These are phyloP conservation scores for Aphidoletes aphidimyza DNA, from an alignment of 2,888 invertebrate genomes.

Conservation along the genomic window DNA sequence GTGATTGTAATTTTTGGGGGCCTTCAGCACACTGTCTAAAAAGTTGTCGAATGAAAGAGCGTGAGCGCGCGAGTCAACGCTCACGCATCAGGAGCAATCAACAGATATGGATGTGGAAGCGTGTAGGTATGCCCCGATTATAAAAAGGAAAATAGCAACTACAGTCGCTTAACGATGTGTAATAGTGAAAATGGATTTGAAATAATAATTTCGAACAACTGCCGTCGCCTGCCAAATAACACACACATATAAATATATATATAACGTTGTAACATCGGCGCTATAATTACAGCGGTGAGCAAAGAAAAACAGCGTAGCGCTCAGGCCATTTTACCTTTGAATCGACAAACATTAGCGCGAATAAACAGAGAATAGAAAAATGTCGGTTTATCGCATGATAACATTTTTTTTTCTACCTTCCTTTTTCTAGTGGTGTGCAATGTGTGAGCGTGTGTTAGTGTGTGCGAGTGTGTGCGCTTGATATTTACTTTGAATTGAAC, in stretches of 20 bases:
- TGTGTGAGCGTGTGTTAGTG: too few relatives aligned
- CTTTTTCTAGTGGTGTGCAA: too few relatives aligned
- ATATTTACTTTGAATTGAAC: constrained; percentile 11
- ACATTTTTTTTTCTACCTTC: background rate
- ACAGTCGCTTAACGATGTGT: constrained; percentile 38
- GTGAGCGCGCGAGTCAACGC: too few relatives aligned
- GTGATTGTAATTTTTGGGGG: background rate
- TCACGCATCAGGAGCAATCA: too few relatives aligned
- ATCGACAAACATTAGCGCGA: constrained; percentile 3
- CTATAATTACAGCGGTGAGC: background rate
- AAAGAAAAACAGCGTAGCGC: background rate
- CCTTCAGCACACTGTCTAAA: too few relatives aligned
- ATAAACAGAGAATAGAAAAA: constrained; percentile 50
- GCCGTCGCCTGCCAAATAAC: constrained; percentile 29
- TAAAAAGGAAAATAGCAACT: constrained; percentile 1
- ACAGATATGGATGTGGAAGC: background rate
- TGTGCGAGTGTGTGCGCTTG: background rate
- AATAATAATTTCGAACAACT: constrained; percentile 51
- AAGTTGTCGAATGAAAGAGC: too few relatives aligned
- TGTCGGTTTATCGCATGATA: constrained; percentile 52
- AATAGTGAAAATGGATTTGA: constrained; percentile 53
- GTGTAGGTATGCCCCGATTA: background rate
- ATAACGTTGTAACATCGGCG: background rate
- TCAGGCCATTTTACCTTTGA: constrained; percentile 22
- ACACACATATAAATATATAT: too few relatives aligned